Conservation (phyloP, 1,140 invertebrate genomes). For the Saccostrea echinata region DNA sequence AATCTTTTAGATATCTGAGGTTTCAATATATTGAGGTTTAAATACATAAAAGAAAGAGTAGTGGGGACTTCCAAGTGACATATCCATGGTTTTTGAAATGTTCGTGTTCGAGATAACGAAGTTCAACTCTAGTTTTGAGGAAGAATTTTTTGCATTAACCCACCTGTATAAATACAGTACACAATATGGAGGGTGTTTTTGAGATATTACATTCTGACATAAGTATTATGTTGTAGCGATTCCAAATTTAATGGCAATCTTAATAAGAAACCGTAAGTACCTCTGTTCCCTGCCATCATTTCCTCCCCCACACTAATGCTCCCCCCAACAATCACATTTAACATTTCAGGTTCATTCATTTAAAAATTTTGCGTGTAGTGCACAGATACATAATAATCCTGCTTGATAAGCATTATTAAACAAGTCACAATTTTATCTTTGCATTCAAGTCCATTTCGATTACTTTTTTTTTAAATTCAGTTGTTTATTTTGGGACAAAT, state of each 20-base stretch:
- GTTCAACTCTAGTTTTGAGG: not conserved
- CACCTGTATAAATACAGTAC: not conserved
- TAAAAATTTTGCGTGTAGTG: not conserved
- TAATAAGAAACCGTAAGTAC: conserved; percentile 42
- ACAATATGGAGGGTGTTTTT: not conserved
- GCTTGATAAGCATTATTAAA: conserved; percentile 2
- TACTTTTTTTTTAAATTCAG: too few species aligned
- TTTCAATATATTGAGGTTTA: too few species aligned
- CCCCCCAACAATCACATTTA: not conserved
- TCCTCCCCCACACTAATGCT: not conserved
- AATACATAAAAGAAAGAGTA: too few species aligned
- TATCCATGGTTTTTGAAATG: too few species aligned
- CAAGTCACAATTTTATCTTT: too few species aligned
- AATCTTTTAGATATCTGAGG: too few species aligned
- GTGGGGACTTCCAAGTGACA: too few species aligned
- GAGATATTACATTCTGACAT: not conserved
- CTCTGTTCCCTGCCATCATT: not conserved
- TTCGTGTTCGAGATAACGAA: too few species aligned
- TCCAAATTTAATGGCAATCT: conserved; percentile 34
- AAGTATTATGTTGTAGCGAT: conserved; percentile 31
- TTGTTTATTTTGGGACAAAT: too few species aligned
- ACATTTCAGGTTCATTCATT: not conserved
- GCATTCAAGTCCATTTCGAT: too few species aligned
- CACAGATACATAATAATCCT: not conserved
- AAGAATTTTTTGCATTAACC: not conserved